A percentile compares a stretch with the other conserved stretches of the same genome.
These are phyloP conservation scores for Spisula subtruncata DNA, from an alignment of 2,888 invertebrate species.

Conservation along the genomic window DNA sequence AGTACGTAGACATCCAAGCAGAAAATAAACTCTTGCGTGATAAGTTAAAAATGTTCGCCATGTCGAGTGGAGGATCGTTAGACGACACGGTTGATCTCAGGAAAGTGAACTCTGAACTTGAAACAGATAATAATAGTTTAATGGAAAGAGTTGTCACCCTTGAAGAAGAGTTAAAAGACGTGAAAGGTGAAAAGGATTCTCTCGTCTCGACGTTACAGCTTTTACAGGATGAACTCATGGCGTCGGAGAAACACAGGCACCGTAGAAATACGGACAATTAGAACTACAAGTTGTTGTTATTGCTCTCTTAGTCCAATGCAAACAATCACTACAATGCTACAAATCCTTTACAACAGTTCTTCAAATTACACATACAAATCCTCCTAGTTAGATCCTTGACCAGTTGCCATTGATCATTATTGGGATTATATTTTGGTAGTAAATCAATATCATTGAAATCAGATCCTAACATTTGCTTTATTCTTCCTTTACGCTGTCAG, in stretches of 20 bases:
- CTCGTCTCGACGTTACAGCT: conserved; percentile 78
- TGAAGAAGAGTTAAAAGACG: conserved; percentile 77
- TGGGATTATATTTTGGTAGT: too few species aligned
- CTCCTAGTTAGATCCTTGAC: too few species aligned
- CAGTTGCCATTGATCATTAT: too few species aligned
- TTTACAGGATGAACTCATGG: conserved; percentile 82
- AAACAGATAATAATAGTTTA: conserved; percentile 76
- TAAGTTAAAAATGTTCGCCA: conserved; percentile 61
- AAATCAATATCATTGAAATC: too few species aligned
- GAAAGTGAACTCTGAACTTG: conserved; percentile 57
- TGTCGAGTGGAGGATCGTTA: conserved; percentile 36
- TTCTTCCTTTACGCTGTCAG: too few species aligned
- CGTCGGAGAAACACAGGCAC: conserved; percentile 75
- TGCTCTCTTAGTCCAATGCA: too few species aligned
- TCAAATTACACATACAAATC: too few species aligned
- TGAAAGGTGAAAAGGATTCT: conserved; percentile 80
- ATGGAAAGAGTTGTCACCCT: conserved; percentile 73
- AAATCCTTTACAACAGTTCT: too few species aligned
- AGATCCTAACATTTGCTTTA: too few species aligned
- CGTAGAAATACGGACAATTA: conserved; percentile 19
- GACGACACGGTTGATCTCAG: conserved; percentile 47
- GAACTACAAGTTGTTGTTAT: background rate
- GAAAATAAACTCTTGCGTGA: conserved; percentile 68
- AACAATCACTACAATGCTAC: too few species aligned
- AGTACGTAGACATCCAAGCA: conserved; percentile 44